Conservation (phyloP, 2,113 vertebrate species). For the Hystrix cristata region DNA sequence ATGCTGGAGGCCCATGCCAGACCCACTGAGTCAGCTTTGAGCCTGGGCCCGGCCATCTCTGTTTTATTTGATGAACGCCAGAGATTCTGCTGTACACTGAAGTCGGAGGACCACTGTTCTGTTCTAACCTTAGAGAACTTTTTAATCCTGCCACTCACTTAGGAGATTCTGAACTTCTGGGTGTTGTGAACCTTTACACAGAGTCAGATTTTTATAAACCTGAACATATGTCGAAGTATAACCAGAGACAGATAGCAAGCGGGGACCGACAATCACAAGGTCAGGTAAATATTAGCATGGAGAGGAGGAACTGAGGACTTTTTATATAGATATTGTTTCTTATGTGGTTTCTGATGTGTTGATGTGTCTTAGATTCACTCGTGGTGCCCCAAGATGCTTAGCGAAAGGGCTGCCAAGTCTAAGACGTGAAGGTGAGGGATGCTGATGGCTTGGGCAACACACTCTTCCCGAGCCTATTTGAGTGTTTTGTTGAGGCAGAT, state of each 20-base stretch:
- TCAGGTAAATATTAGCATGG: not conserved
- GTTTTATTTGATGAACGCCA: not conserved
- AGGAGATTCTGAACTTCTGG: not conserved
- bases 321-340: not conserved
- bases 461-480: not conserved
- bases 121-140: not conserved
- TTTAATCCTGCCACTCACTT: not conserved
- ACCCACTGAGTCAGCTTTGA: fast-evolving
- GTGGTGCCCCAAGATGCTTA: not conserved
- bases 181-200: not conserved
- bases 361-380: not conserved
- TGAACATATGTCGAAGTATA: not conserved
- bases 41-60: too few species aligned
- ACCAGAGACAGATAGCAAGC: not conserved
- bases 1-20: too few species aligned
- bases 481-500: not conserved
- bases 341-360: not conserved
- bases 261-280: not conserved
- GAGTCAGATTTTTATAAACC: not conserved
- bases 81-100: too few species aligned
- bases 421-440: not conserved
- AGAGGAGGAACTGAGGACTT: not conserved
- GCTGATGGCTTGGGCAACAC: not conserved
- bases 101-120: not conserved
- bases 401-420: not conserved